Evolutionary conservation across 64 coral and sea anemone genomes (phyloP), one percentile per base, ranked within the genome.

Genomic region (Dendronephthya gigantea): DNA sequence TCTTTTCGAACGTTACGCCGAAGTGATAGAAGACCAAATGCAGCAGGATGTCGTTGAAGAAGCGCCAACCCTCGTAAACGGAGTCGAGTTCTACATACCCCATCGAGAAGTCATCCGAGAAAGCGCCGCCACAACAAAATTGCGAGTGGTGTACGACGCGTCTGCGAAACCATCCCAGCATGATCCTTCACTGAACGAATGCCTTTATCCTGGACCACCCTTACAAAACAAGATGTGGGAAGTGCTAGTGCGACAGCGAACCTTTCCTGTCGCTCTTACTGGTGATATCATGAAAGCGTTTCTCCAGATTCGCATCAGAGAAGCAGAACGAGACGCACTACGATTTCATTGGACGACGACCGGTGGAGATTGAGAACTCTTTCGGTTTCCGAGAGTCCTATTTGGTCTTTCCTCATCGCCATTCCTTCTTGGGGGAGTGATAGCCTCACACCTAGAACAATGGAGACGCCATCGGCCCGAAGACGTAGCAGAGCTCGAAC

Each of bases 211-310:
- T 0, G 84, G 90, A 52, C 85, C 84, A 27, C 40, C 84, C 19
- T 65, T 91, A 8, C 85, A 91, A 7, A 91, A 91, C 28, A 17
- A 43, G 0, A 15, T 86, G 4, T 86, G 66, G 59, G 48, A 90
- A 15, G 28, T 90, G 0, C 37, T 86, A 4, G 84, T 86, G 0
- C 36, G 70, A 15, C 85, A 86, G 15, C 17, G 85, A 0, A 32
- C 83, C 37, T 82, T 83, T n/a, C 84, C 89, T 8, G 50, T 90
- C 15, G 48, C 50, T 11, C 62, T 90, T 35, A 56, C 84, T 19
- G 17, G n/a, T n/a, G n/a, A n/a, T n/a, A n/a, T n/a, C n/a, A n/a
- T n/a, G n/a, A n/a, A n/a, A n/a, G n/a, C n/a, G n/a, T n/a, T n/a
- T n/a, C n/a, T n/a, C n/a, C n/a, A n/a, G n/a, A n/a, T n/a, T n/a